Base-by-base conservation (phyloP, 2,797 vertebrate genomes). In the Urocyon cinereoargenteus region DNA sequence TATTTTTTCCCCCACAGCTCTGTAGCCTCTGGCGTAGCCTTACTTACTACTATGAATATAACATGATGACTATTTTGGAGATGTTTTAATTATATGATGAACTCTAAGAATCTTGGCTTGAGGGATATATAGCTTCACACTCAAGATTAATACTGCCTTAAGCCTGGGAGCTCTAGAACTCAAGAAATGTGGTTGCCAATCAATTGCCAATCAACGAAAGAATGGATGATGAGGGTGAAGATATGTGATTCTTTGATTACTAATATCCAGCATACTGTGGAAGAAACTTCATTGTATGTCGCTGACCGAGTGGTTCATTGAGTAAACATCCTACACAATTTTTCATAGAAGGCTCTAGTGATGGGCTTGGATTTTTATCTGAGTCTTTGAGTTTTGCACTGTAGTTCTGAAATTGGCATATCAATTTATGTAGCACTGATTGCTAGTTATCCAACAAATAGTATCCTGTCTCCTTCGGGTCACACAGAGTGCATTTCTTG, bases 21-120 rank as follows among this genome's bases (percentile, higher is more conserved):
- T 66, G 94, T 96, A 93, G 90, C 88, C 40, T 57, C 66, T 86
- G 2, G 24, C 75, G 83, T 13, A 94, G 26, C 24, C 34, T 94
- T 93, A 70, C 49, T 94, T 94, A 84, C 91, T 84, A 78, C 87
- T 95, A 77, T 93, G 95, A 98, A 97, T 95, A 90, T 93, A 94
- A 55, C 51, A 95, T 64, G 53, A 83, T 78, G 26, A 77, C 28
- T 96, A 64, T 86, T 96, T 95, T 78, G 55, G 68, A 86, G 94
- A 86, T 86, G 31, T 84, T 82, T 94, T 96, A 93, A 97, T 90
- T 97, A 75, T 57, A 57, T 31, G 16, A 78, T 61, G 22, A 70
- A 49, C 75, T 97, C 79, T 89, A 51, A 64, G 78, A 92, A 88
- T 96, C 72, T 97, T 97, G 78, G 16, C 57, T 84, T 97, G 40